Evolutionary conservation across 2,797 vertebrate genomes (phyloP).

Genomic region (Accipiter superciliosus): DNA sequence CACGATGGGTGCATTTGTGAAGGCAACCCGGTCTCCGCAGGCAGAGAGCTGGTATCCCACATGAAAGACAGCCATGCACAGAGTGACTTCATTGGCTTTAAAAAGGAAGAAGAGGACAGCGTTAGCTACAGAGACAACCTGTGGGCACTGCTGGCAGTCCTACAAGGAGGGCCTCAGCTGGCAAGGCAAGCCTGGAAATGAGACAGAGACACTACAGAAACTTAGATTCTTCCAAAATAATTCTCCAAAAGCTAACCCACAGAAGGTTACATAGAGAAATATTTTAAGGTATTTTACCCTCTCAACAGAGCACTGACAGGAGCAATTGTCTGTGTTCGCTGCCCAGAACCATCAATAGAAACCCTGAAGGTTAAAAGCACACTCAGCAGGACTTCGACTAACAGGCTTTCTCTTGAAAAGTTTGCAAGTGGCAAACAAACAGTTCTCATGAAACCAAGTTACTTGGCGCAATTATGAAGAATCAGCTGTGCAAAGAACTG

Average conservation of each 20-base stretch:
- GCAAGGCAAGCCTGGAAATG: not conserved
- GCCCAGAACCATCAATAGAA: not conserved
- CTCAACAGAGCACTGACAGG: not conserved
- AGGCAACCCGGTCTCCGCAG: not conserved
- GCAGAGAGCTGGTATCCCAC: not conserved
- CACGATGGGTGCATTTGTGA: not conserved
- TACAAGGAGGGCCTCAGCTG: not conserved
- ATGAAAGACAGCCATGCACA: not conserved
- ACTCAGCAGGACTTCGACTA: not conserved
- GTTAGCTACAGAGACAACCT: not conserved
- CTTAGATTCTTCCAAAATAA: not conserved
- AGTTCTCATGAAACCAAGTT: not conserved
- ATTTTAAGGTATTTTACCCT: not conserved
- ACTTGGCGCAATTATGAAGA: not conserved
- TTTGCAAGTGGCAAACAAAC: not conserved
- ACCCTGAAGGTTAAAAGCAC: not conserved
- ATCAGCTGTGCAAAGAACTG: not conserved
- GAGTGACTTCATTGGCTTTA: not conserved
- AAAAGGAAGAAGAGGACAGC: not conserved
- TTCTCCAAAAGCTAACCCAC: not conserved
- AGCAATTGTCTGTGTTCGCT: not conserved
- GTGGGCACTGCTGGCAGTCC: not conserved
- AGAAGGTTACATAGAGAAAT: not conserved
- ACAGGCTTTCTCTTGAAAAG: not conserved
- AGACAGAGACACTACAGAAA: not conserved